These are phyloP conservation scores for Rambutsinella grinnellia DNA, from an alignment of 2,888 invertebrate species.

Conservation along the genomic window DNA sequence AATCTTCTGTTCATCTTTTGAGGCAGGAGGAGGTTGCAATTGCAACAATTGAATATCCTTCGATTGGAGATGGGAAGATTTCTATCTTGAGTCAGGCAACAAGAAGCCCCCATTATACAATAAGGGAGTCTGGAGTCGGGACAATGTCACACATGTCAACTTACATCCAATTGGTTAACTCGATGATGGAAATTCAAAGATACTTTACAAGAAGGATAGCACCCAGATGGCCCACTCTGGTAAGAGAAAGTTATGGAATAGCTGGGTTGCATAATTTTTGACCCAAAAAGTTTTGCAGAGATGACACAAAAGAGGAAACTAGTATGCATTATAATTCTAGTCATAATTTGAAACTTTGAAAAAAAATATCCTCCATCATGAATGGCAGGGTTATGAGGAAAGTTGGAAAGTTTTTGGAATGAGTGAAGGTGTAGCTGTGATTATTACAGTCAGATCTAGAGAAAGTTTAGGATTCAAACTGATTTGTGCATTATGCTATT, in stretches of 20 bases:
- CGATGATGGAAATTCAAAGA: slow-evolving; percentile 63
- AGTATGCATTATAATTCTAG: slow-evolving; percentile 1
- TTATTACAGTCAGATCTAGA: too few relatives aligned
- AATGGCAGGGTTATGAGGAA: too few relatives aligned
- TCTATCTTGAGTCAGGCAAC: slow-evolving; percentile 61
- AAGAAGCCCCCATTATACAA: slow-evolving; percentile 62
- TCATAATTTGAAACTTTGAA: too few relatives aligned
- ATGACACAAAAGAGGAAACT: too few relatives aligned
- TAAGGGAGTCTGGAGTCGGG: slow-evolving; percentile 65
- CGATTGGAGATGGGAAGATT: slow-evolving; percentile 63
- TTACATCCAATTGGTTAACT: slow-evolving; percentile 63
- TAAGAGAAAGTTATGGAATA: slow-evolving; percentile 34
- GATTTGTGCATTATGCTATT: too few relatives aligned
- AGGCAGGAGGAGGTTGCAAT: slow-evolving; percentile 71
- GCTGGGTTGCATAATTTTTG: background rate
- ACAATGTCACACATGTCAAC: slow-evolving; percentile 65
- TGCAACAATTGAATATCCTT: slow-evolving; percentile 70
- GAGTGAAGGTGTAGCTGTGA: too few relatives aligned
- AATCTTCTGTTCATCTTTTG: slow-evolving; percentile 70
- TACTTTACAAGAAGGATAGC: slow-evolving; percentile 59
- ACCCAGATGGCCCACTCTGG: slow-evolving; percentile 59
- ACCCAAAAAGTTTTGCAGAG: background rate
- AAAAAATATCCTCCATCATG: too few relatives aligned
- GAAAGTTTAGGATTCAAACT: too few relatives aligned
- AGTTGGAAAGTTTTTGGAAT: too few relatives aligned